These are phyloP conservation scores for Platichthys stellatus DNA, from an alignment of 2,113 vertebrate genomes.

Conservation along the genomic window DNA sequence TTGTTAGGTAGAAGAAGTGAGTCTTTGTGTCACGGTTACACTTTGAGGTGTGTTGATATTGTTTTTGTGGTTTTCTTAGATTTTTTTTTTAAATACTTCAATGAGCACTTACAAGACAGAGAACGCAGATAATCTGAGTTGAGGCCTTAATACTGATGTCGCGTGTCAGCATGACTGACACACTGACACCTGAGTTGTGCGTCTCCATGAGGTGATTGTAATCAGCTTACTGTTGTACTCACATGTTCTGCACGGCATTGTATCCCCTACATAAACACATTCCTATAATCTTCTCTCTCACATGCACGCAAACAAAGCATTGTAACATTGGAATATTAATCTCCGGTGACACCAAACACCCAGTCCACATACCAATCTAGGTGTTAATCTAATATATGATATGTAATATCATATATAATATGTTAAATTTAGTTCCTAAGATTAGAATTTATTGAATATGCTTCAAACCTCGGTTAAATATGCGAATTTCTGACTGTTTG, in stretches of 20 bases:
- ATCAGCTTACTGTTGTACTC: conserved; percentile 61
- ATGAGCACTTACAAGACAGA: background rate
- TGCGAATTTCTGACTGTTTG: background rate
- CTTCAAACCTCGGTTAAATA: background rate
- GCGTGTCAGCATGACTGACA: conserved; percentile 44
- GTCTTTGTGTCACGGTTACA: background rate
- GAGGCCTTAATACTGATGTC: conserved; percentile 22
- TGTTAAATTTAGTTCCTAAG: conserved; percentile 1
- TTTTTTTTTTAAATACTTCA: background rate
- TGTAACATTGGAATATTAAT: conserved; percentile 18
- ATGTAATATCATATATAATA: background rate
- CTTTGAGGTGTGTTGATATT: background rate
- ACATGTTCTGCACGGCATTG: conserved; percentile 36
- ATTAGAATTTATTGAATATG: background rate
- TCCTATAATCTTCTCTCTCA: conserved; percentile 35
- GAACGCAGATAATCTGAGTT: conserved; percentile 26
- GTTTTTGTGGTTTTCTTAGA: background rate
- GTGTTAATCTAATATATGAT: background rate
- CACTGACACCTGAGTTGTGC: conserved; percentile 61
- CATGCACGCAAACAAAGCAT: background rate
- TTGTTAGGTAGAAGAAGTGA: background rate
- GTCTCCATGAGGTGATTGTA: conserved; percentile 50
- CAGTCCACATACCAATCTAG: background rate
- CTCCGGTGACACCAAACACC: conserved; percentile 4
- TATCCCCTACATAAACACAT: conserved; percentile 14